These are phyloP conservation scores for Leucophora obtusa DNA, from an alignment of 2,888 invertebrate genomes.

Conservation along the genomic window DNA sequence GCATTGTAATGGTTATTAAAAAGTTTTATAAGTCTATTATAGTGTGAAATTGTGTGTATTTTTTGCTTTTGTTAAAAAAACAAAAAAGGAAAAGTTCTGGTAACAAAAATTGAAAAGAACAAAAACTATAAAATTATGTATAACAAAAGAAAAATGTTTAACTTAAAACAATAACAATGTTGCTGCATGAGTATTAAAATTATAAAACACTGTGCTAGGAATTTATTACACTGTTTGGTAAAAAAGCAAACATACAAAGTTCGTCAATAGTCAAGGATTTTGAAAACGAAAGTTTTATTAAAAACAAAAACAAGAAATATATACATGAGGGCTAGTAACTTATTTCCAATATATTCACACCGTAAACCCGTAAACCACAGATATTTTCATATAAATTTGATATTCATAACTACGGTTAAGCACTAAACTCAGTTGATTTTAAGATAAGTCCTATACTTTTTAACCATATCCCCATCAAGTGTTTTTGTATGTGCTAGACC, in stretches of 20 bases:
- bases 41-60: slow-evolving; percentile 23
- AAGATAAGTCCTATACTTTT: background rate
- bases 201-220: background rate
- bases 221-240: no score
- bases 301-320: no score
- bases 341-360: no score
- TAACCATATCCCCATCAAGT: background rate
- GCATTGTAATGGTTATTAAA: slow-evolving; percentile 40
- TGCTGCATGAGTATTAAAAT: background rate
- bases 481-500: background rate
- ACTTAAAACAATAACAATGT: slow-evolving; percentile 36
- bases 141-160: slow-evolving; percentile 43
- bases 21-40: slow-evolving; percentile 20
- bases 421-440: no score
- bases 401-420: no score
- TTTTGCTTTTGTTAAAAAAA: slow-evolving; percentile 1
- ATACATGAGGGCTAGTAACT: no score
- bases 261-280: no score
- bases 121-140: slow-evolving; percentile 18
- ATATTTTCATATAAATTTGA: no score
- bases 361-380: no score
- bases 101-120: background rate
- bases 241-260: no score
- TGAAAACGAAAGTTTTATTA: no score
- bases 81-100: background rate